phyloP scores from a whole-genome alignment of 92 coral and sea anemone species.

The Muricea muricata region DNA sequence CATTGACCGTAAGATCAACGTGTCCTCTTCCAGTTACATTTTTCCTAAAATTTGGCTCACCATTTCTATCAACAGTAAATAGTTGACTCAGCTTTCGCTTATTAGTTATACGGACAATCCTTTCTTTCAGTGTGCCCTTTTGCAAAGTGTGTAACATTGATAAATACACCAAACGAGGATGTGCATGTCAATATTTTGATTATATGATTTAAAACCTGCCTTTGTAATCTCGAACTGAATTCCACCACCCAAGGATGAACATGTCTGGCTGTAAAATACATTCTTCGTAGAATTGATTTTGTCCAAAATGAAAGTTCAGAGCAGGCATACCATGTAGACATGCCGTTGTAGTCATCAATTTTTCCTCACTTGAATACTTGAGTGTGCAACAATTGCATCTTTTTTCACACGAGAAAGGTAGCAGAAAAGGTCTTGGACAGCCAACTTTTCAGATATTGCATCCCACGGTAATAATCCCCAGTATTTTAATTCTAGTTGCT shows the following conservation, averaged over 20 bases:
- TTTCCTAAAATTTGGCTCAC: constrained; percentile 42
- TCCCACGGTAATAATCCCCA: background rate
- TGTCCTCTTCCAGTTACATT: constrained; percentile 48
- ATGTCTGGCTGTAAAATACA: constrained; percentile 56
- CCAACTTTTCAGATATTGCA: background rate
- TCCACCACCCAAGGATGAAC: constrained; percentile 60
- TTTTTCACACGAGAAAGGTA: background rate
- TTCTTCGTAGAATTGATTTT: constrained; percentile 44
- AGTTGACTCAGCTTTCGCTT: constrained; percentile 51
- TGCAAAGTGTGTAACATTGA: constrained; percentile 17
- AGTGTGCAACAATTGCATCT: background rate
- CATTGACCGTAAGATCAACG: constrained; percentile 49
- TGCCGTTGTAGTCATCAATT: too few relatives aligned
- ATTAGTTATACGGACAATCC: constrained; percentile 27
- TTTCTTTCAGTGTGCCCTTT: constrained; percentile 33
- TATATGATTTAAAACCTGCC: constrained; percentile 51
- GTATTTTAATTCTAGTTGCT: background rate
- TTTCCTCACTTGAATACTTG: background rate
- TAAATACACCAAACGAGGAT: constrained; percentile 56
- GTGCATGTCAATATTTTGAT: constrained; percentile 51
- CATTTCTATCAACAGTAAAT: constrained; percentile 37
- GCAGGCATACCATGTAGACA: too few relatives aligned
- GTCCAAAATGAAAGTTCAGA: constrained; percentile 55
- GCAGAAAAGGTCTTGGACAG: background rate
- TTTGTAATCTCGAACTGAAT: constrained; percentile 51